Evolutionary conservation across 2,888 invertebrate species (phyloP), one percentile per base, ranked within the genome.

Genomic region (Artemia sinica): DNA sequence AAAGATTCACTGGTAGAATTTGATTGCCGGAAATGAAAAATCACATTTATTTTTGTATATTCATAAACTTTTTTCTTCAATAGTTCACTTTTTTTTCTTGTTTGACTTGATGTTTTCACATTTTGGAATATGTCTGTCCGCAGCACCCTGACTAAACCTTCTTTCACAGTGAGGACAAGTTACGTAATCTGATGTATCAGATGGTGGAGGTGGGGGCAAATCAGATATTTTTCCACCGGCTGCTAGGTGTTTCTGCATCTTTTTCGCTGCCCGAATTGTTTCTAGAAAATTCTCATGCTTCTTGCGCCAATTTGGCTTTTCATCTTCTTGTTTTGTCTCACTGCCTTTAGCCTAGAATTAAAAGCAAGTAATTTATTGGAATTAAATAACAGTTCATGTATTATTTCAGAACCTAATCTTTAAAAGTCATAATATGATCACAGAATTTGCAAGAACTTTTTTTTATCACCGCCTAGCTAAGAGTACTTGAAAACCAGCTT

Each of bases 271-370:
- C 63, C 93, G 84, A 72, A 97, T 92, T 3, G 92, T 86, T 71
- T 84, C 82, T 73, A 96, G 89, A 78, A 97, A 96, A 75, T 94
- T 91, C 77, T 91, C 88, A 81, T 97, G 97, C 74, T 93, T 89
- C 76, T 86, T 84, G 6, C 93, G 83, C 97, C 97, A 97, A 79
- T 86, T 88, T 73, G 76, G 76, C 72, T 79, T 80, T 68, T 74
- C 75, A 52, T 70, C 58, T 68, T 48, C 52, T 49, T 68, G 9
- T 18, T 41, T 28, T 18, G 50, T 50, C 12, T 50, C 8, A n/a
- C 66, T 49, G 66, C 6, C 50, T 49, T 49, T 50, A 67, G 41
- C 67, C 14, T n/a, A 50, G 50, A 41, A 41, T 41, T 41, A 41
- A 41, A 41, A 41, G 41, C 41, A 41, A 41, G 2, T 41, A 41